Evolutionary conservation across 2,797 vertebrate genomes (phyloP).

Genomic region (Sebastes melanostomus): DNA sequence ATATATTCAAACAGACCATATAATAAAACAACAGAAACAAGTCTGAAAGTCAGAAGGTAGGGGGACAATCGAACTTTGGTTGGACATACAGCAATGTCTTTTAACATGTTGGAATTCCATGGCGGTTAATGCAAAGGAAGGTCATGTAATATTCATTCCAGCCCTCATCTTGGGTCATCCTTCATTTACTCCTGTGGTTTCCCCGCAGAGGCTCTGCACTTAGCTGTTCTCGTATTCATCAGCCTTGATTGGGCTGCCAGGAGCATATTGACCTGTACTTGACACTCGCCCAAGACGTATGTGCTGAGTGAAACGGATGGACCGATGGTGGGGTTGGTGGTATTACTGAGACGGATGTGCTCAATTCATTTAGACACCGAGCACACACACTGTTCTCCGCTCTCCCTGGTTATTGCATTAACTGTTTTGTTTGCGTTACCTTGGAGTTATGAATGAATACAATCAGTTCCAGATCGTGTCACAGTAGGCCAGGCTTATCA

Average conservation of each 20-base stretch:
- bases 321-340: conserved; percentile 4
- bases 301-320: conserved; percentile 50
- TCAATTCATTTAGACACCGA: conserved; percentile 36
- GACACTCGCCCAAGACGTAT: conserved; percentile 61
- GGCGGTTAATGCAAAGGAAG: conserved; percentile 21
- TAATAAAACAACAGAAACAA: neutral
- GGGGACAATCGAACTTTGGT: neutral
- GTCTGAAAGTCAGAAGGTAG: neutral
- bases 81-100: neutral
- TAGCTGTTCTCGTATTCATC: conserved; percentile 60
- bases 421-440: conserved; percentile 33
- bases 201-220: conserved; percentile 16
- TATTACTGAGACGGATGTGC: conserved; percentile 47
- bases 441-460: conserved; percentile 41
- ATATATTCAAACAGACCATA: neutral
- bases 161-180: neutral
- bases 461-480: conserved; percentile 43
- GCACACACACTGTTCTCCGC: conserved; percentile 14
- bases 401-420: neutral
- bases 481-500: conserved; percentile 37
- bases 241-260: conserved; percentile 67
- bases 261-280: conserved; percentile 71
- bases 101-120: neutral
- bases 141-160: conserved; percentile 39
- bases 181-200: conserved; percentile 33